These are phyloP conservation scores for Andrena bicolor DNA, from an alignment of 2,888 invertebrate species.

Conservation along the genomic window DNA sequence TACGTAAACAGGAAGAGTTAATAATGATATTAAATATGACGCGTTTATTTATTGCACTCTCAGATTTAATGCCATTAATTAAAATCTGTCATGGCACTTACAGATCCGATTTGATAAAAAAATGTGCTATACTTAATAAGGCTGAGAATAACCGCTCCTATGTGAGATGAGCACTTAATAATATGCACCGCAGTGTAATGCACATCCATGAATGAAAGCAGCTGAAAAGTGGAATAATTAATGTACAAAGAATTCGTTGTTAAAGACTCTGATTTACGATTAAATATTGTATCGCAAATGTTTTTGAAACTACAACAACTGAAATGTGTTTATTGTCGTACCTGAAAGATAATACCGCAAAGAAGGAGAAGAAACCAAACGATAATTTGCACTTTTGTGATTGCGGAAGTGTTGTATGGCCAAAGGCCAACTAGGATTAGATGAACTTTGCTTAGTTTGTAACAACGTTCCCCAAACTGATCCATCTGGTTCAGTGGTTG, in stretches of 20 bases:
- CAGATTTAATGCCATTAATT: neutral
- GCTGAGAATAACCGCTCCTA: neutral
- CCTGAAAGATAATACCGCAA: neutral
- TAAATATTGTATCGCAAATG: neutral
- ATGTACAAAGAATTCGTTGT: neutral
- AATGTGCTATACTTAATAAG: neutral
- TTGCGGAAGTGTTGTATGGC: constrained; percentile 15
- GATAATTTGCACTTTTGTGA: neutral
- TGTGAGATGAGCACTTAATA: neutral
- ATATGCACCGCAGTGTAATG: neutral
- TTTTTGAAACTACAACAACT: neutral
- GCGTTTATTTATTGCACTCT: too few species aligned
- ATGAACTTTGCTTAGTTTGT: neutral
- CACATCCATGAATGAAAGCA: neutral
- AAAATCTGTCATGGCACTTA: neutral
- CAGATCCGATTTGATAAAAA: neutral
- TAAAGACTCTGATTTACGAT: neutral
- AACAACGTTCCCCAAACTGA: neutral
- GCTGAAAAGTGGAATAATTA: neutral
- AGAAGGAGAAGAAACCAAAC: neutral
- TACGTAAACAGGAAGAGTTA: neutral
- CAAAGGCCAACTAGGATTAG: constrained; percentile 17
- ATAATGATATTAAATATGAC: too few species aligned
- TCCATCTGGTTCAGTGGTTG: constrained; percentile 7
- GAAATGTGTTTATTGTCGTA: neutral